Evolutionary conservation across 2,113 vertebrate genomes (phyloP).

Genomic region (Chunga burmeisteri): DNA sequence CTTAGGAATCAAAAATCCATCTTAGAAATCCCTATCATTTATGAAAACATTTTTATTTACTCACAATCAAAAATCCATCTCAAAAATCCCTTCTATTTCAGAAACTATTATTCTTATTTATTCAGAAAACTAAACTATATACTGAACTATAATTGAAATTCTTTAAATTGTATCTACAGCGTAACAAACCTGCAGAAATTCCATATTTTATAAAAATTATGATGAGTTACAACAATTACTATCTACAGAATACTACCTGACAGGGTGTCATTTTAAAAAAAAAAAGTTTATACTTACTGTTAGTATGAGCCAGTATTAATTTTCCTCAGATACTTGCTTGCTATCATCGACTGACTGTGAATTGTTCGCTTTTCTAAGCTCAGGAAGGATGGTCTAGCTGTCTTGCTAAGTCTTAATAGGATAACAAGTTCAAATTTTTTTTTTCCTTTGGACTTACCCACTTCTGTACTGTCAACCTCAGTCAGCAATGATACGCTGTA

Average conservation of each 20-base stretch:
- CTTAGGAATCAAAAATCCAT: neutral
- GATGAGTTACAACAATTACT: neutral
- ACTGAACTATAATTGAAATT: neutral
- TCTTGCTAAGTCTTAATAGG: conserved; percentile 6
- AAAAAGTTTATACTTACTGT: neutral
- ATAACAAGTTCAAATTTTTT: neutral
- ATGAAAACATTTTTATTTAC: neutral
- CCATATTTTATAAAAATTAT: neutral
- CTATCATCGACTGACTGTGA: neutral
- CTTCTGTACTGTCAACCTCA: neutral
- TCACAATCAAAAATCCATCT: neutral
- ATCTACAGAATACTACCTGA: neutral
- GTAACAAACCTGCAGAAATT: neutral
- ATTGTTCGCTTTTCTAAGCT: neutral
- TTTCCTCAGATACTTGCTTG: neutral
- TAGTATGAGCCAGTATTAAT: neutral
- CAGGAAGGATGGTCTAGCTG: neutral
- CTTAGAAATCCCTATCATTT: neutral
- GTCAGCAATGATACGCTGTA: neutral
- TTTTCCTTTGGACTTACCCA: neutral
- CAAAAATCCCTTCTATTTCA: neutral
- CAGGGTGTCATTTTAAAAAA: neutral
- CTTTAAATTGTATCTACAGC: neutral
- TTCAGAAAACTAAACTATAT: neutral
- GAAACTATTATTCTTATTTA: neutral